phyloP scores from a whole-genome alignment of 37 sponge, comb jelly and placozoan species.

The Theonella swinhoei region DNA sequence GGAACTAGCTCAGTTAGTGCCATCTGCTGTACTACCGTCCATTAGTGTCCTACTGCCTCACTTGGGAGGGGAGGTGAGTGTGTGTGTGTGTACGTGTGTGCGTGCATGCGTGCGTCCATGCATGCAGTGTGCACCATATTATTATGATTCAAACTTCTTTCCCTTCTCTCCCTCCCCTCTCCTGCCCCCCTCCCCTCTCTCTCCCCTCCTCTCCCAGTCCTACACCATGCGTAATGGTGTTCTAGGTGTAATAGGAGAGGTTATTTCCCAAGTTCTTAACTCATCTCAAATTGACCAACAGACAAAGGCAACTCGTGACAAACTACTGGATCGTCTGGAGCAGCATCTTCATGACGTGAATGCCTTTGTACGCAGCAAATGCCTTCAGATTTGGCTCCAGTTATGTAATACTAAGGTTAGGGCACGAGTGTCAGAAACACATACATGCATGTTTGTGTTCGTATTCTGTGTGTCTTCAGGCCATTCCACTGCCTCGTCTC shows the following conservation, averaged over 20 bases:
- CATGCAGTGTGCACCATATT: too few relatives aligned
- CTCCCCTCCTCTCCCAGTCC: too few relatives aligned
- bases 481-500: conserved; percentile 74
- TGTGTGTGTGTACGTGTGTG: background rate
- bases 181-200: too few relatives aligned
- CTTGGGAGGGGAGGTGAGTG: conserved; percentile 81
- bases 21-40: conserved; percentile 54
- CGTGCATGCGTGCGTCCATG: too few relatives aligned
- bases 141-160: too few relatives aligned
- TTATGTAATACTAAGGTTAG: conserved; percentile 54
- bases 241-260: conserved; percentile 74
- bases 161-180: too few relatives aligned
- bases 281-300: conserved; percentile 6
- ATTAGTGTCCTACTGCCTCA: conserved; percentile 83
- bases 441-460: background rate
- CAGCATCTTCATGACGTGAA: conserved; percentile 91
- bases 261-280: conserved; percentile 36
- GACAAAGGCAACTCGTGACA: conserved; percentile 55
- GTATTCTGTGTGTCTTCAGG: conserved; percentile 22
- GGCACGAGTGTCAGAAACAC: too few relatives aligned
- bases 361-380: conserved; percentile 94
- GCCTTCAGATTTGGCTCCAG: conserved; percentile 80
- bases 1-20: conserved; percentile 61
- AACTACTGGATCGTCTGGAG: conserved; percentile 67
- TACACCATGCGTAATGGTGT: conserved; percentile 90